A percentile compares a stretch with the other conserved stretches of the same genome.
These are phyloP conservation scores for Trematocara unimaculatum DNA, from an alignment of 2,113 vertebrate species.

Conservation along the genomic window DNA sequence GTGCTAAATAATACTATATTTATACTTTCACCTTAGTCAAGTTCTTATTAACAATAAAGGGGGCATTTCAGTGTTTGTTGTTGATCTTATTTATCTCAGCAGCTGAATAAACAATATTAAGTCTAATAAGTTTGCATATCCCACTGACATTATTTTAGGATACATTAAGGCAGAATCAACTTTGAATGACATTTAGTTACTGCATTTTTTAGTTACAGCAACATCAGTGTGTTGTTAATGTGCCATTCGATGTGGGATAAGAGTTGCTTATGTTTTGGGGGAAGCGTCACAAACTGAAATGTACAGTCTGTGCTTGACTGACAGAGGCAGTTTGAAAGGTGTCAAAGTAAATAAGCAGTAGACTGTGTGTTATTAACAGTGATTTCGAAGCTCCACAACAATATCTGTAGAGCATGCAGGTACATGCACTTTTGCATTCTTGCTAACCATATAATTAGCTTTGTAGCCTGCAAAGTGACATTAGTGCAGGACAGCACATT, in stretches of 20 bases:
- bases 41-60: background rate
- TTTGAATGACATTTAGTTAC: background rate
- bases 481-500: background rate
- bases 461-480: background rate
- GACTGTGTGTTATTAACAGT: background rate
- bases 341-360: background rate
- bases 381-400: background rate
- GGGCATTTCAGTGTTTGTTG: background rate
- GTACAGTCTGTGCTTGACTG: background rate
- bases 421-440: background rate
- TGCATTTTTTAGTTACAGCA: background rate
- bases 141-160: background rate
- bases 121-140: background rate
- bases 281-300: background rate
- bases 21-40: background rate
- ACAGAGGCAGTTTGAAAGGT: background rate
- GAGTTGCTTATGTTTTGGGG: background rate
- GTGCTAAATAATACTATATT: constrained; percentile 12
- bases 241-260: background rate
- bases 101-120: background rate
- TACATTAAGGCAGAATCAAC: background rate
- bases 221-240: background rate
- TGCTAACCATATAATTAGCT: background rate
- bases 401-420: background rate
- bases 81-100: background rate